Percentiles rank a stretch among this genome's conserved stretches.
Evolutionary conservation across 2,797 vertebrate genomes (phyloP).

Genomic region (Lindbergichthys nudifrons): DNA sequence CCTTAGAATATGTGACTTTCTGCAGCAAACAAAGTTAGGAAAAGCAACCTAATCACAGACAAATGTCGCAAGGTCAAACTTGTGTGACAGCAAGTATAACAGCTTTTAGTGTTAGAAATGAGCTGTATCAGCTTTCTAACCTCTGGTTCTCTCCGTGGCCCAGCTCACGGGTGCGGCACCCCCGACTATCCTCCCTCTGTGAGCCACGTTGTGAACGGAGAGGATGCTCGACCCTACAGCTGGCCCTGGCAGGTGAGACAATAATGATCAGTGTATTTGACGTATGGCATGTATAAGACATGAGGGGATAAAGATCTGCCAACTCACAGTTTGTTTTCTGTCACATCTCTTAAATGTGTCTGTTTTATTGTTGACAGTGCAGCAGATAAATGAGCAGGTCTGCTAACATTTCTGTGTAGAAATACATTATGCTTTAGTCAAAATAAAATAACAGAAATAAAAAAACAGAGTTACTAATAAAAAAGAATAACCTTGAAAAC

Average conservation of each 20-base stretch:
- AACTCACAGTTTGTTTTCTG: background rate
- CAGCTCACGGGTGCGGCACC: constrained; percentile 31
- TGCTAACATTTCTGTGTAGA: background rate
- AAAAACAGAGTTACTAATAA: background rate
- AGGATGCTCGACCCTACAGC: constrained; percentile 63
- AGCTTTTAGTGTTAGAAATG: background rate
- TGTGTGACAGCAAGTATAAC: background rate
- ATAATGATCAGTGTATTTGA: background rate
- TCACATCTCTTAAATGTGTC: background rate
- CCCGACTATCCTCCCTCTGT: constrained; percentile 21
- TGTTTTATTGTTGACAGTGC: background rate
- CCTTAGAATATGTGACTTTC: background rate
- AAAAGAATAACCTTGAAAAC: background rate
- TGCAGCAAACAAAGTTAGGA: background rate
- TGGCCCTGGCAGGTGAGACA: constrained; percentile 50
- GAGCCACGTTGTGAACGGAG: constrained; percentile 76
- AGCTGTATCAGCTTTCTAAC: background rate
- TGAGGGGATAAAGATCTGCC: background rate
- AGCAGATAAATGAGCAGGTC: background rate
- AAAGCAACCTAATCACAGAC: background rate
- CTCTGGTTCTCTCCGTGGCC: background rate
- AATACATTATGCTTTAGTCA: background rate
- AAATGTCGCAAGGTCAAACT: background rate
- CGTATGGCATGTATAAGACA: background rate
- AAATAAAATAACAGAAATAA: too few relatives aligned